Evolutionary conservation across 1,140 invertebrate genomes (phyloP).

Genomic region (Chelonus insularis): DNA sequence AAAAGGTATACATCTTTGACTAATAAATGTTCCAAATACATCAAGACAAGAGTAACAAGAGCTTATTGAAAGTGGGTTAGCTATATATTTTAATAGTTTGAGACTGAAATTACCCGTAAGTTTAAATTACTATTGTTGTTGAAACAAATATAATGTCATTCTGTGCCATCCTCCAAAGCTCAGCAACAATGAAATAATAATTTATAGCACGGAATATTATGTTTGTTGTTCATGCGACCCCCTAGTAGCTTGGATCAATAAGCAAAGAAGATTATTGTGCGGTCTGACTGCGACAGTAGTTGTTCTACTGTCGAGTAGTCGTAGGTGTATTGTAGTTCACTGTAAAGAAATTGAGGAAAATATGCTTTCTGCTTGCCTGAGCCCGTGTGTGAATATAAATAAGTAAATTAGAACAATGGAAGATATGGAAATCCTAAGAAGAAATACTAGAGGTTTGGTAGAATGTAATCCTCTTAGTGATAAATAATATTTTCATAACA

Average conservation of each 20-base stretch:
- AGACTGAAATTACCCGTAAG: no score
- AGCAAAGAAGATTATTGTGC: slow-evolving; percentile 1
- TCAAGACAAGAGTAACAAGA: no score
- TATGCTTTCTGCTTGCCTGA: no score
- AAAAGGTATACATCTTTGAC: no score
- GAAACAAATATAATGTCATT: slow-evolving; percentile 26
- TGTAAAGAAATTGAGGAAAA: no score
- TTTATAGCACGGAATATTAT: slow-evolving; percentile 31
- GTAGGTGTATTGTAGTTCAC: no score
- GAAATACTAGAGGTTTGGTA: background rate
- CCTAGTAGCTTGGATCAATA: slow-evolving; percentile 20
- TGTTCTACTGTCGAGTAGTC: slow-evolving; percentile 1
- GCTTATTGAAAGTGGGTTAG: no score
- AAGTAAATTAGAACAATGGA: background rate
- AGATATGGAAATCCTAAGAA: background rate
- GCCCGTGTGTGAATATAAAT: no score
- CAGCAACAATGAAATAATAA: slow-evolving; percentile 12
- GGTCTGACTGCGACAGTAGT: slow-evolving; percentile 18
- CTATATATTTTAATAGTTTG: no score
- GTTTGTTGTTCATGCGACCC: slow-evolving; percentile 19
- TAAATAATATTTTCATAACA: slow-evolving; percentile 37
- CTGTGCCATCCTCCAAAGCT: slow-evolving; percentile 25
- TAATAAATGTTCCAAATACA: no score
- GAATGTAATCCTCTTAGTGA: slow-evolving; percentile 6
- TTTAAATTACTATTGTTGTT: background rate